These are phyloP conservation scores for Myiozetetes cayanensis DNA, from an alignment of 2,113 vertebrate genomes.

Conservation along the genomic window DNA sequence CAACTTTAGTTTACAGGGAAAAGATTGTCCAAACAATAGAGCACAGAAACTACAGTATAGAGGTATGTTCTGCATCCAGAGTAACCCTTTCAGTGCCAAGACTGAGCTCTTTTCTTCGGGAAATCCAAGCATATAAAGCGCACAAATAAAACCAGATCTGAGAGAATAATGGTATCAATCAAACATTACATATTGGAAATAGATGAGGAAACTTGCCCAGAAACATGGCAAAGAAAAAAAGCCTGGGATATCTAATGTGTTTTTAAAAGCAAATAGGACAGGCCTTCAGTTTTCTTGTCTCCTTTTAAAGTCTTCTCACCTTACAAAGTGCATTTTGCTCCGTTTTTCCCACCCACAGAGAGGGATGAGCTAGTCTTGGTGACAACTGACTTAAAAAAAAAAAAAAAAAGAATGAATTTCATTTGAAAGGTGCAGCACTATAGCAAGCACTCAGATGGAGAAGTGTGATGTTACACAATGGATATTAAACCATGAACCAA, in stretches of 20 bases:
- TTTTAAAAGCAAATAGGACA: neutral
- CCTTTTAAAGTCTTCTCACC: neutral
- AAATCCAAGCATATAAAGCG: neutral
- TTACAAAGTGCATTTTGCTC: neutral
- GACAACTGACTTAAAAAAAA: neutral
- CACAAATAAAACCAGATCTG: neutral
- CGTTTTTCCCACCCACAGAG: neutral
- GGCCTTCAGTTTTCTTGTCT: neutral
- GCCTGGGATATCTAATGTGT: neutral
- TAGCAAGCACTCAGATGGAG: neutral
- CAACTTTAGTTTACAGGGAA: constrained; percentile 98
- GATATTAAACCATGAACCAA: neutral
- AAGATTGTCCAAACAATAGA: constrained; percentile 98
- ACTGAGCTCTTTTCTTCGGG: neutral
- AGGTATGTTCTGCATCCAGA: constrained; percentile 74
- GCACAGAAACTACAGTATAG: constrained; percentile 98
- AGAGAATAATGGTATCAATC: neutral
- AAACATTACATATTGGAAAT: neutral
- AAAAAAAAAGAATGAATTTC: neutral
- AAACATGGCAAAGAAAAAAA: neutral
- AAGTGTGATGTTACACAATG: neutral
- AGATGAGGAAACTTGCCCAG: neutral
- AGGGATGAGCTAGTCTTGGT: neutral
- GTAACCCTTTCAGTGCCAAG: neutral
- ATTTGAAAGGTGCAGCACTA: neutral